These are phyloP conservation scores for Sarcophaga caerulescens DNA, from an alignment of 2,888 invertebrate genomes.

Conservation along the genomic window DNA sequence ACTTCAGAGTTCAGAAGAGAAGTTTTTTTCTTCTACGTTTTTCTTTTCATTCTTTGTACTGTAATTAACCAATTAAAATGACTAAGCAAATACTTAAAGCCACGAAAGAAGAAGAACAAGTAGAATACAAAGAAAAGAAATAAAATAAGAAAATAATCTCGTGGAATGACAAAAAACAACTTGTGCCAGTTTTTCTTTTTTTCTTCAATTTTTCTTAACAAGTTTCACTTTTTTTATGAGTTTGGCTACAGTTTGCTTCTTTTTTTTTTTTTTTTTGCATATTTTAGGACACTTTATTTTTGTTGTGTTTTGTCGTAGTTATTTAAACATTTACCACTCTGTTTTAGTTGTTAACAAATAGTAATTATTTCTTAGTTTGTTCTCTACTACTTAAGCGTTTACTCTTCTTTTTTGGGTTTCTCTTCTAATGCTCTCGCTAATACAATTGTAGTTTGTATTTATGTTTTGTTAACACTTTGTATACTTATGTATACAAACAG, in stretches of 20 bases:
- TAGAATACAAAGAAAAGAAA: not conserved
- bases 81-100: slow-evolving; percentile 63
- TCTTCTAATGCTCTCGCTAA: not conserved
- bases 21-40: slow-evolving; percentile 19
- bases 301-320: slow-evolving; percentile 20
- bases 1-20: slow-evolving; percentile 47
- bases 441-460: not conserved
- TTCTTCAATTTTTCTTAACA: slow-evolving; percentile 12
- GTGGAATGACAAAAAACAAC: slow-evolving; percentile 29
- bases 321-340: slow-evolving; percentile 57
- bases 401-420: not conserved
- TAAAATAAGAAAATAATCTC: slow-evolving; percentile 10
- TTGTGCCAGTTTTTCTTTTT: slow-evolving; percentile 39
- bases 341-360: slow-evolving; percentile 55
- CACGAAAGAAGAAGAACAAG: slow-evolving; percentile 26
- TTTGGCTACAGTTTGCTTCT: not conserved
- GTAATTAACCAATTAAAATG: slow-evolving; percentile 69
- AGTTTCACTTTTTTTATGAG: slow-evolving; percentile 50
- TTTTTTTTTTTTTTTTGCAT: slow-evolving; percentile 2
- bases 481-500: too few relatives aligned
- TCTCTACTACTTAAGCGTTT: not conserved
- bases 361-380: slow-evolving; percentile 44
- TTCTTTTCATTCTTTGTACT: slow-evolving; percentile 45
- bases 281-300: not conserved
- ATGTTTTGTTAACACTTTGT: too few relatives aligned